These are phyloP conservation scores for Nibea albiflora DNA, from an alignment of 2,113 vertebrate species.

Conservation along the genomic window DNA sequence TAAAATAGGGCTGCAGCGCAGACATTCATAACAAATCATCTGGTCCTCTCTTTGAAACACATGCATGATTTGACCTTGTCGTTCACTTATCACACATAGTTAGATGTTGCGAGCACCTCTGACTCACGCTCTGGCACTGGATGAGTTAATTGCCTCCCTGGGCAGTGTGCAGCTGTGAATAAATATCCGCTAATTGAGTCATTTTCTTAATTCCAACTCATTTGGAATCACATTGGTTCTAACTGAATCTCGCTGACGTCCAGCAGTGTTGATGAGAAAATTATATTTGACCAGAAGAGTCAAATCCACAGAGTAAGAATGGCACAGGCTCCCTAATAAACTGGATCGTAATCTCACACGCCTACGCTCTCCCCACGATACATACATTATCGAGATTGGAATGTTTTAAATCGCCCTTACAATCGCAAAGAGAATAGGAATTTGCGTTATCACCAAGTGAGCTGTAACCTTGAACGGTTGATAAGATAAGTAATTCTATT, in stretches of 20 bases:
- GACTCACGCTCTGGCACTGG: constrained; percentile 41
- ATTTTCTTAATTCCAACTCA: constrained; percentile 69
- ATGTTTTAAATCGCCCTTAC: constrained; percentile 41
- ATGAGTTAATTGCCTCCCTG: constrained; percentile 64
- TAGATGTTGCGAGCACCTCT: constrained; percentile 38
- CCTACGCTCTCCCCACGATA: constrained; percentile 48
- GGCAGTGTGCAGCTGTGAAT: constrained; percentile 68
- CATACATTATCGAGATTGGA: constrained; percentile 75
- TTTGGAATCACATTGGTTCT: constrained; percentile 59
- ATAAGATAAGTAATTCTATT: constrained; percentile 40
- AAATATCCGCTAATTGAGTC: constrained; percentile 70
- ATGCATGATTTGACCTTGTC: constrained; percentile 43
- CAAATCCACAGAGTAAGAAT: constrained; percentile 57
- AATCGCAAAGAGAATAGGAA: constrained; percentile 54
- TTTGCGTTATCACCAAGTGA: constrained; percentile 47
- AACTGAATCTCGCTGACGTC: constrained; percentile 47
- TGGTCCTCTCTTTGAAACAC: constrained; percentile 16
- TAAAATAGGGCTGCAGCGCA: not conserved
- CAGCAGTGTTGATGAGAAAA: constrained; percentile 67
- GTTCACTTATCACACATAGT: constrained; percentile 22
- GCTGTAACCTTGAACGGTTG: constrained; percentile 60
- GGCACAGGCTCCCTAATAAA: constrained; percentile 73
- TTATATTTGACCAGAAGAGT: constrained; percentile 70
- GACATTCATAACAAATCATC: constrained; percentile 8
- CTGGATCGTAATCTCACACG: constrained; percentile 64